Base-by-base conservation (phyloP, 2,113 vertebrate species). In the Morphnarchus princeps region DNA sequence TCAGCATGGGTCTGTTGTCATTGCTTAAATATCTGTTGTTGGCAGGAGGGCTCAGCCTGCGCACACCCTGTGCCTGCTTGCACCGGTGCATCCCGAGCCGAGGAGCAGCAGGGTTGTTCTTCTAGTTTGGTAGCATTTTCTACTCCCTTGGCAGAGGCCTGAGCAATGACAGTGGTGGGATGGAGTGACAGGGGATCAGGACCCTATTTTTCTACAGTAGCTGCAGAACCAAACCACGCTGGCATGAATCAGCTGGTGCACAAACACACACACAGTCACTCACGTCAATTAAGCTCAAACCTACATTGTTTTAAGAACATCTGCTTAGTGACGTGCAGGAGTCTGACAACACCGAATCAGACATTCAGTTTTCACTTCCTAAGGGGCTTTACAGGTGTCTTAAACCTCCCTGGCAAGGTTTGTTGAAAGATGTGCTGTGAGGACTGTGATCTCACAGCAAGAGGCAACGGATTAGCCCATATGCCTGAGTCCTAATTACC, bases 61-160 rank as follows among this genome's bases (percentile, higher is more conserved):
- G 49, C 31, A 45, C 55, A 66, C 15, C 15, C 70, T 55, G 14
- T 58, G 70, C 47, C 34, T 18, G 3, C 31, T 69, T 49, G 57
- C 52, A 50, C 8, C 0, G 1, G 19, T n/a, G n/a, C 34, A 34
- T 31, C 70, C 58, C 0, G 0, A 45, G 45, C 31, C 1, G 0
- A 76, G 52, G n/a, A 86, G 58, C 36, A 57, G 42, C 4, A 65
- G 24, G 6, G n/a, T 34, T 81, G 86, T 55, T 86, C 24, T 73
- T 83, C 86, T 89, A 36, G 34, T 87, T 86, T 73, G 54, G 58
- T n/a, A 57, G n/a, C 63, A 62, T 95, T 80, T 83, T 62, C 43
- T 31, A 26, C 36, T 80, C 31, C 49, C 40, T 83, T 81, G 63
- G 50, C 66, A 93, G 58, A 90, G n/a, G 34, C 21, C 29, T 76